Evolutionary conservation across 2,113 vertebrate genomes (phyloP), one percentile per base, ranked within the genome.

Genomic region (Sciurus niger): DNA sequence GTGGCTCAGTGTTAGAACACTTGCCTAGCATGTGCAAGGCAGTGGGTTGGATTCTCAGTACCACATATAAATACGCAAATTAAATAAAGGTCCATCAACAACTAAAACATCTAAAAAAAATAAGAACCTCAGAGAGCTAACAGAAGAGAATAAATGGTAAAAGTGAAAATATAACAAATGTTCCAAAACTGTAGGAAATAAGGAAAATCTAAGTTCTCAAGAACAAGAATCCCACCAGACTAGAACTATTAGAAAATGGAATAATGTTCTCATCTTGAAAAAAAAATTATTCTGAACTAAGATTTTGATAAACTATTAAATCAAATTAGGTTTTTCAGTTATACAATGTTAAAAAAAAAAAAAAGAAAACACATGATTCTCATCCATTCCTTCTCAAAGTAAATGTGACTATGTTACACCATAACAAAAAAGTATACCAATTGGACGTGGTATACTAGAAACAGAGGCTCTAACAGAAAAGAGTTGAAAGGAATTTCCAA

Each of bases 351-450:
- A 48, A 48, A 48, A 51, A 51, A 51, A 74, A 53, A 53, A 83
- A 58, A 53, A 40, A 40, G 40, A 40, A 40, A 40, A 84, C 37
- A 77, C 68, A 68, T 2, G 63, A 60, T 7, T 37, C n/a, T 72
- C 32, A 89, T 6, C 58, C 11, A 85, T 51, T 89, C 37, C 55
- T 93, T 80, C 58, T 96, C 73, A 79, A 89, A 92, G 48, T 65
- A 82, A 92, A 91, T 37, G 25, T 88, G 12, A 78, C 1, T 88
- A 10, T 78, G 43, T 51, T 65, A 37, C 32, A 78, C 18, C 63
- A 82, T 93, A 93, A 85, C 32, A 85, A 68, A 79, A 24, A 87
- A 65, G 28, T 65, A 74, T 48, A 17, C 84, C n/a, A 67, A 94
- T 22, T 89, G 25, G 30, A 92, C 30, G 32, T 9, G 37, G 80